Percentiles rank a stretch among this genome's conserved stretches.
Conservation (phyloP, 2,888 invertebrate species). For the Leucophenga montana region DNA sequence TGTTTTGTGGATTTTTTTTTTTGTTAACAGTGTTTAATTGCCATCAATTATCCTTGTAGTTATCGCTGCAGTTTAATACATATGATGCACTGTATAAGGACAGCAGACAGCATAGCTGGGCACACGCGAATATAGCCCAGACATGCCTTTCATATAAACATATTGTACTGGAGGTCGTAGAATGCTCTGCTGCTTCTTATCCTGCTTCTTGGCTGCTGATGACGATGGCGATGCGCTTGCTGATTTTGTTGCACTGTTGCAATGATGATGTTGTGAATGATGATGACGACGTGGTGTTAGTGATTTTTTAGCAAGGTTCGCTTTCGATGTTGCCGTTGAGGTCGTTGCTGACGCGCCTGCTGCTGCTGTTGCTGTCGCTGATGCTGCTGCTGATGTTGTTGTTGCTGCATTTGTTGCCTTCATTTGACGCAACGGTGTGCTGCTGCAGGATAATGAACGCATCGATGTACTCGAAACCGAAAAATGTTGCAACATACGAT, state of each 20-base stretch:
- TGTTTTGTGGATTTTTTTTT: too few species aligned
- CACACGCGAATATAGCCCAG: constrained; percentile 87
- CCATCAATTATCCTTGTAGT: too few species aligned
- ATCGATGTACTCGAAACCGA: constrained; percentile 75
- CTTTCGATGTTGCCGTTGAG: constrained; percentile 25
- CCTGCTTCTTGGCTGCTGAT: constrained; percentile 53
- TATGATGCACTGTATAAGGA: constrained; percentile 67
- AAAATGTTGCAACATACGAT: constrained; percentile 81
- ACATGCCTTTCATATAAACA: constrained; percentile 85
- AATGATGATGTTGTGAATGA: constrained; percentile 33
- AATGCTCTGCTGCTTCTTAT: constrained; percentile 79
- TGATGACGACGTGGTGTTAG: constrained; percentile 22
- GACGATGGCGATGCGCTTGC: constrained; percentile 33
- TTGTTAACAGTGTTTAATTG: too few species aligned
- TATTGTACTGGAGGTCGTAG: constrained; percentile 85
- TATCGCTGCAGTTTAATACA: constrained; percentile 60
- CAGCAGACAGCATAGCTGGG: constrained; percentile 76
- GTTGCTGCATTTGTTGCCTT: constrained; percentile 38
- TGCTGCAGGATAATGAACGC: constrained; percentile 79
- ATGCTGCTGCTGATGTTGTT: constrained; percentile 25
- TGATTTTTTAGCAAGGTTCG: constrained; percentile 43
- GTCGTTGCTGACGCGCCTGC: too few species aligned
- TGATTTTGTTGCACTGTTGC: constrained; percentile 34
- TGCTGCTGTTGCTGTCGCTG: constrained; percentile 19
- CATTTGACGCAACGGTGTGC: constrained; percentile 68